Evolutionary conservation across 35 echinoderm and acorn worm genomes (phyloP).

Genomic region (Amphiura filiformis): DNA sequence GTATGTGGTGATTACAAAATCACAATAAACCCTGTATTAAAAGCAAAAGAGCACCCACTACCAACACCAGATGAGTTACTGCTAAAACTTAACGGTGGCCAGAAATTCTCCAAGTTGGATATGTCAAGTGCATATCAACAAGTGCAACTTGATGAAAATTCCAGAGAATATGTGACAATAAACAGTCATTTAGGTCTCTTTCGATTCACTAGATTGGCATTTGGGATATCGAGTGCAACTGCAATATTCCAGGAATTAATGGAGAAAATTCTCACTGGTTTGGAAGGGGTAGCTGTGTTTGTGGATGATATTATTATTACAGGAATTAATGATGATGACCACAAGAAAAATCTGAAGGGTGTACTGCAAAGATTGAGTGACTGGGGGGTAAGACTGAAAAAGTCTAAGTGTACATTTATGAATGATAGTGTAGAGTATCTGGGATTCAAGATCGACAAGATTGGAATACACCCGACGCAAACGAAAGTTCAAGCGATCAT

Average conservation of each 20-base stretch:
- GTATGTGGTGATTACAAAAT: slow-evolving; percentile 70
- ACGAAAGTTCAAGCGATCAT: slow-evolving; percentile 34
- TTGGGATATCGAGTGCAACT: slow-evolving; percentile 40
- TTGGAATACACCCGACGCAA: slow-evolving; percentile 8
- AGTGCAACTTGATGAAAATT: slow-evolving; percentile 39
- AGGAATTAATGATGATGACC: slow-evolving; percentile 41
- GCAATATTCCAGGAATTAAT: neutral
- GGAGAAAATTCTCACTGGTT: slow-evolving; percentile 32
- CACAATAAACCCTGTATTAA: slow-evolving; percentile 7
- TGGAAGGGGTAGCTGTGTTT: slow-evolving; percentile 29
- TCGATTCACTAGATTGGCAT: slow-evolving; percentile 43
- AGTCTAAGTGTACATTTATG: slow-evolving; percentile 42
- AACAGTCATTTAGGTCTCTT: slow-evolving; percentile 62
- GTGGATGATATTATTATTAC: slow-evolving; percentile 70
- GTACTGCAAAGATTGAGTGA: slow-evolving; percentile 39
- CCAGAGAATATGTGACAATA: slow-evolving; percentile 37
- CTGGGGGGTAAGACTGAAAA: slow-evolving; percentile 36
- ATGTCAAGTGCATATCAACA: slow-evolving; percentile 45
- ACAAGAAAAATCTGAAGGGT: slow-evolving; percentile 34
- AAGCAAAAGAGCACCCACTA: neutral
- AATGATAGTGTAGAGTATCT: slow-evolving; percentile 20
- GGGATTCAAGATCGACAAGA: slow-evolving; percentile 17
- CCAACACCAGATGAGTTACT: slow-evolving; percentile 24
- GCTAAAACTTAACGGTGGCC: slow-evolving; percentile 26
- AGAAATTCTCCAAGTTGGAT: slow-evolving; percentile 45